A percentile compares a stretch with the other conserved stretches of the same genome.
These are phyloP conservation scores for Brotula barbata DNA, from an alignment of 2,797 vertebrate species.

Conservation along the genomic window DNA sequence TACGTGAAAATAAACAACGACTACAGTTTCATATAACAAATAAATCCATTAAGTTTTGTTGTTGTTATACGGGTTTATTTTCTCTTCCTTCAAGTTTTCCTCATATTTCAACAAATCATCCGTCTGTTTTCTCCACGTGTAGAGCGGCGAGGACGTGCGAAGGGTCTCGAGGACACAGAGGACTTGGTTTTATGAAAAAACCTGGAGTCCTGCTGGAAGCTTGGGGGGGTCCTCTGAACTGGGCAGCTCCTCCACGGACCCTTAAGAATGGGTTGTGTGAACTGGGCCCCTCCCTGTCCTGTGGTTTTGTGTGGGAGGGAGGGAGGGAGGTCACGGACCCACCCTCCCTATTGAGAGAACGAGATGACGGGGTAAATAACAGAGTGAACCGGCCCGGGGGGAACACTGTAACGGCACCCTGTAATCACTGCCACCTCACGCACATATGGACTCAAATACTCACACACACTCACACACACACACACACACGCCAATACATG, in stretches of 20 bases:
- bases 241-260: slow-evolving; percentile 19
- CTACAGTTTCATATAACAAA: no score
- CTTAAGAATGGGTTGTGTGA: slow-evolving; percentile 37
- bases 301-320: slow-evolving; percentile 63
- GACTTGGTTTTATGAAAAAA: slow-evolving; percentile 33
- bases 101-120: no score
- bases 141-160: no score
- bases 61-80: no score
- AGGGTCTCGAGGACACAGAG: no score
- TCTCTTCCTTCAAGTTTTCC: no score
- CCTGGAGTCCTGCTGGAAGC: slow-evolving; percentile 15
- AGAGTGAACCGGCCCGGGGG: slow-evolving; percentile 55
- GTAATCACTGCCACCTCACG: slow-evolving; percentile 67
- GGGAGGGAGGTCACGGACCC: slow-evolving; percentile 69
- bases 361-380: slow-evolving; percentile 68
- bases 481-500: background rate
- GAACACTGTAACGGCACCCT: slow-evolving; percentile 57
- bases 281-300: slow-evolving; percentile 54
- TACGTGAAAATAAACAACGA: no score
- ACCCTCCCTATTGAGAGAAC: slow-evolving; percentile 60
- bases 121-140: no score
- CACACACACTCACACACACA: background rate
- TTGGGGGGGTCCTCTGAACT: slow-evolving; percentile 21
- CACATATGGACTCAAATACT: slow-evolving; percentile 35
- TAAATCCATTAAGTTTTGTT: no score